Conservation (phyloP, 2,888 invertebrate genomes). For the Idaea aversata region DNA sequence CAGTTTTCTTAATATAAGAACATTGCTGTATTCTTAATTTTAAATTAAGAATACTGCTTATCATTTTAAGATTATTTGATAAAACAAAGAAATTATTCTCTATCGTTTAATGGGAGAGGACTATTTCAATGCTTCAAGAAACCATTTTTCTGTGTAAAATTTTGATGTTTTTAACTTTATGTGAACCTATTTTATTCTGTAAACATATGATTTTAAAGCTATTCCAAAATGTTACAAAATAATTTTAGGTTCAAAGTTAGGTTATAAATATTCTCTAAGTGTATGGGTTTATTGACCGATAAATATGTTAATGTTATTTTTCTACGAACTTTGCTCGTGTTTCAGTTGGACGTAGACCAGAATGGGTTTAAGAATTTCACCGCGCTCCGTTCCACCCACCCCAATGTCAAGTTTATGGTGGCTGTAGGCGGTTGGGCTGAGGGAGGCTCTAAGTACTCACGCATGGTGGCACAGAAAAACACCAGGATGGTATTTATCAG, state of each 20-base stretch:
- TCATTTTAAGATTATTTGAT: no score
- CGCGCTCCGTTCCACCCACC: constrained; percentile 83
- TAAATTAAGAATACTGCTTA: no score
- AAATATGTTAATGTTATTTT: background rate
- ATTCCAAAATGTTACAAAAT: background rate
- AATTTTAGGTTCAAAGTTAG: background rate
- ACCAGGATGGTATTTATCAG: constrained; percentile 85
- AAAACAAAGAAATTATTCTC: no score
- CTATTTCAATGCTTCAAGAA: no score
- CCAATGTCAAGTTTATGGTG: constrained; percentile 87
- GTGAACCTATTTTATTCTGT: background rate
- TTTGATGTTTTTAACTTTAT: background rate
- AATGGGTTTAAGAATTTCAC: constrained; percentile 91
- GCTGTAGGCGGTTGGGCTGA: constrained; percentile 96
- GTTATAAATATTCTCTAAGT: background rate
- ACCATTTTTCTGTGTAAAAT: no score
- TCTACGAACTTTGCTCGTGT: constrained; percentile 1
- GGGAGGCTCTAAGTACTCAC: constrained; percentile 92
- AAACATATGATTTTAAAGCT: background rate
- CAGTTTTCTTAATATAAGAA: no score
- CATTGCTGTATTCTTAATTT: no score
- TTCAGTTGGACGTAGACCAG: constrained; percentile 85
- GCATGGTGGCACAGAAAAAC: constrained; percentile 86
- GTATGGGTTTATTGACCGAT: background rate
- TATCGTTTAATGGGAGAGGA: no score